phyloP scores from a whole-genome alignment of 2,888 invertebrate genomes.

The Tenodera sinensis region DNA sequence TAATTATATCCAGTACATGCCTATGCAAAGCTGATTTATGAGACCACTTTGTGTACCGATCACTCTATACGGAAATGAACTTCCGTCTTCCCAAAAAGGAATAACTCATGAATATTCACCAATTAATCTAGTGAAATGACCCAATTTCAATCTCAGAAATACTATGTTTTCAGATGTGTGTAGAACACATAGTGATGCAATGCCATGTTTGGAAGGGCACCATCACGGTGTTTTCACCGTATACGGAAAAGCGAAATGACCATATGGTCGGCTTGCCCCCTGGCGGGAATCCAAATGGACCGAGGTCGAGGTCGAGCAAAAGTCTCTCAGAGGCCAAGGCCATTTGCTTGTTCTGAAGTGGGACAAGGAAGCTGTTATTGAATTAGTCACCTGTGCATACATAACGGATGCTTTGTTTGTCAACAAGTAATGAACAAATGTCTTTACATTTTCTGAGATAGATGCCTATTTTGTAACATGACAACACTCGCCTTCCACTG shows the following conservation, averaged over 20 bases:
- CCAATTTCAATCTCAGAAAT: no score
- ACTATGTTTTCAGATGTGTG: no score
- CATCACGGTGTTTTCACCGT: neutral
- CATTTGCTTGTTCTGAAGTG: neutral
- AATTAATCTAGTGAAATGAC: no score
- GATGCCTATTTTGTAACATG: neutral
- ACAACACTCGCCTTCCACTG: neutral
- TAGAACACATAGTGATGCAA: no score
- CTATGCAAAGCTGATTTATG: no score
- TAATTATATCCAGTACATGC: no score
- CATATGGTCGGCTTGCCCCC: neutral
- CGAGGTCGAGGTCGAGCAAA: neutral
- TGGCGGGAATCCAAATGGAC: conserved; percentile 15
- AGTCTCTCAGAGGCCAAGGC: conserved; percentile 12
- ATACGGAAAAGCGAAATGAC: neutral
- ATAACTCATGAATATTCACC: no score
- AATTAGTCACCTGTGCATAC: neutral
- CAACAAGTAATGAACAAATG: neutral
- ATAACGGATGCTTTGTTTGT: neutral
- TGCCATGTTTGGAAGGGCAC: neutral
- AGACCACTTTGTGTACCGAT: no score
- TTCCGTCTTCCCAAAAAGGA: no score
- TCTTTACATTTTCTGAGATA: neutral
- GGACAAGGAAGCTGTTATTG: neutral
- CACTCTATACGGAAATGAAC: no score